A percentile compares a stretch with the other conserved stretches of the same genome.
These are phyloP conservation scores for Erebia ligea DNA, from an alignment of 2,888 invertebrate genomes.

Conservation along the genomic window DNA sequence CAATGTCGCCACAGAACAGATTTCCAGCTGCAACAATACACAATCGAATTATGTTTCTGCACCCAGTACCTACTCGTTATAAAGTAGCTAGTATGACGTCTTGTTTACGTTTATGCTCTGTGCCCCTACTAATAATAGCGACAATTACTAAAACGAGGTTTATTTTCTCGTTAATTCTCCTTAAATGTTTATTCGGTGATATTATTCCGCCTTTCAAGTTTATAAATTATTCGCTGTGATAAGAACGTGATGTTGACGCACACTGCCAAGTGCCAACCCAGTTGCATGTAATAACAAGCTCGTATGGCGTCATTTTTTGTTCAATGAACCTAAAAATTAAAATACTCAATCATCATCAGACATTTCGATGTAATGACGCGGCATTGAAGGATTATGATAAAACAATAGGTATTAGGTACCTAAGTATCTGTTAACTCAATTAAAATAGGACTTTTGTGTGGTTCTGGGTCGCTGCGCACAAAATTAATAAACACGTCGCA, in stretches of 20 bases:
- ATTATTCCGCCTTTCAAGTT: constrained; percentile 10
- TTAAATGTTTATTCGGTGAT: constrained; percentile 24
- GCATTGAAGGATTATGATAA: neutral
- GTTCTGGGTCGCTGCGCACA: constrained; percentile 45
- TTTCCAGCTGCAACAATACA: constrained; percentile 88
- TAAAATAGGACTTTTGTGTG: constrained; percentile 5
- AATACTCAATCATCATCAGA: neutral
- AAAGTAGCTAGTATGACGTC: constrained; percentile 1
- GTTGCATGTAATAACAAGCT: constrained; percentile 17
- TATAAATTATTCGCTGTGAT: constrained; percentile 19
- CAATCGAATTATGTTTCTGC: constrained; percentile 15
- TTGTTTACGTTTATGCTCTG: constrained; percentile 28
- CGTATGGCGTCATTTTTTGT: neutral
- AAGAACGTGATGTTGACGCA: constrained; percentile 20
- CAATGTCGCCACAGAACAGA: constrained; percentile 95
- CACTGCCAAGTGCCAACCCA: constrained; percentile 16
- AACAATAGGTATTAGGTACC: neutral
- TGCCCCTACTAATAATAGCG: constrained; percentile 21
- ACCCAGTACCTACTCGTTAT: neutral
- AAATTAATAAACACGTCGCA: constrained; percentile 63
- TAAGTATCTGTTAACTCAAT: neutral
- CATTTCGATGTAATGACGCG: neutral
- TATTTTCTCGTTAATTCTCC: constrained; percentile 21
- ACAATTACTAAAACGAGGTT: constrained; percentile 22
- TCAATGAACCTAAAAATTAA: neutral